Percentiles rank a stretch among this genome's conserved stretches.
These are phyloP conservation scores for Eulimnadia texana DNA, from an alignment of 1,140 invertebrate genomes.

Conservation along the genomic window DNA sequence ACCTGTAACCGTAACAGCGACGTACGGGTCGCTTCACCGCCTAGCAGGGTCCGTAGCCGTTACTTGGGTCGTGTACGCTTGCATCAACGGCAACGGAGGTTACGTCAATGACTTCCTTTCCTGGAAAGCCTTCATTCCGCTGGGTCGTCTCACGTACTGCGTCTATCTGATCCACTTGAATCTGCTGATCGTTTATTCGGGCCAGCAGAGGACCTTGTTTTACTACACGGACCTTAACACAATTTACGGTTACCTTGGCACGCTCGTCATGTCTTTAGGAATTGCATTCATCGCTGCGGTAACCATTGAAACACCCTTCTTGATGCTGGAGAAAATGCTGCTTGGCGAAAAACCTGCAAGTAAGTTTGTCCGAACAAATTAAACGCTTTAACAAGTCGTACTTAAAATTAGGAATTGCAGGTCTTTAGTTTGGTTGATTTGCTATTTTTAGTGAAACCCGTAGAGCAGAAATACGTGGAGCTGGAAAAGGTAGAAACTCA, in stretches of 20 bases:
- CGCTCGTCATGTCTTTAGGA: neutral
- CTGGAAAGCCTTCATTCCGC: conserved; percentile 58
- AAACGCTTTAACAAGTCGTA: neutral
- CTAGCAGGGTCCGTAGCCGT: conserved; percentile 30
- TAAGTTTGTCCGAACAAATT: neutral
- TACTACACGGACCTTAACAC: conserved; percentile 32
- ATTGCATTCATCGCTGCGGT: conserved; percentile 9
- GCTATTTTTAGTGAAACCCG: too few relatives aligned
- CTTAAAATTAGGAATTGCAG: too few relatives aligned
- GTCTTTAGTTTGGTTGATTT: too few relatives aligned
- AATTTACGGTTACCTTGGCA: neutral
- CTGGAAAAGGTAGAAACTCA: neutral
- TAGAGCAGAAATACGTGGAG: neutral
- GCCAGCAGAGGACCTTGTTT: conserved; percentile 52
- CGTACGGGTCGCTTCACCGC: conserved; percentile 31
- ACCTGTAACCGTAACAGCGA: conserved; percentile 32
- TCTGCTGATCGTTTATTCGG: conserved; percentile 56
- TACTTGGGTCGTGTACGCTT: conserved; percentile 36
- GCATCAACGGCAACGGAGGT: conserved; percentile 32
- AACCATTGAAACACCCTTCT: conserved; percentile 10
- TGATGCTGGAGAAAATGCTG: conserved; percentile 14
- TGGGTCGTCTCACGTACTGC: conserved; percentile 75
- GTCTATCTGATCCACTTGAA: conserved; percentile 82
- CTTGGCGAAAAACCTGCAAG: conserved; percentile 9
- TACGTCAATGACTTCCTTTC: conserved; percentile 56